Base-by-base conservation (phyloP, 2,888 invertebrate genomes). In the Arctia plantaginis region DNA sequence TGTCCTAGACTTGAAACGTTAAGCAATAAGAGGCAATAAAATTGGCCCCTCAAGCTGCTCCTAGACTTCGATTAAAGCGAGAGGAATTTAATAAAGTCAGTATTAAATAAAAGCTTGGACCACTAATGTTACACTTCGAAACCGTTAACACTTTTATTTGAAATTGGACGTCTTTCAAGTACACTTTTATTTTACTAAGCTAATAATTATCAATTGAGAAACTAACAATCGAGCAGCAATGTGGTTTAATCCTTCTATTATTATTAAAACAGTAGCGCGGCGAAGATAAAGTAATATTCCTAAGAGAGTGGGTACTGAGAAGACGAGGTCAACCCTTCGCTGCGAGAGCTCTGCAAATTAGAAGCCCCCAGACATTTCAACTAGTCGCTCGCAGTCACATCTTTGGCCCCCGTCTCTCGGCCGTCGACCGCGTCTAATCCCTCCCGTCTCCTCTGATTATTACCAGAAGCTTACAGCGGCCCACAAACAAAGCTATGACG, bases 401-500 rank as follows among this genome's bases (percentile, higher is more conserved):
- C 80, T 80, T 79, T 74, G 72, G 70, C 80, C 82, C 85, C 81
- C 83, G 72, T 77, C 80, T 70, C 78, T 70, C 74, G 81, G 77
- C 74, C 84, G 78, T 73, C 83, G 76, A 83, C 82, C 85, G 82
- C 81, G 65, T 79, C 79, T 78, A 82, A 84, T 85, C 81, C 76
- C 73, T 75, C 81, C 84, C 85, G 83, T 86, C 79, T 77, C 82
- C 86, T 84, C 89, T 90, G 92, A 93, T 93, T 59, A 59, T 59
- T 92, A 91, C 90, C 87, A 89, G 84, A 86, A 88, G 87, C 87
- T 89, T 87, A 87, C 85, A 87, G 85, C 83, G 78, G 75, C 85
- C 89, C 91, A 89, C 93, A 92, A 92, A 94, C 93, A 93, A 93
- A 92, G 91, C 88, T 86, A 88, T 89, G 90, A 92, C 89, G 89